Evolutionary conservation across 2,888 invertebrate genomes (phyloP), one percentile per base, ranked within the genome.

Genomic region (Catocala sponsa): DNA sequence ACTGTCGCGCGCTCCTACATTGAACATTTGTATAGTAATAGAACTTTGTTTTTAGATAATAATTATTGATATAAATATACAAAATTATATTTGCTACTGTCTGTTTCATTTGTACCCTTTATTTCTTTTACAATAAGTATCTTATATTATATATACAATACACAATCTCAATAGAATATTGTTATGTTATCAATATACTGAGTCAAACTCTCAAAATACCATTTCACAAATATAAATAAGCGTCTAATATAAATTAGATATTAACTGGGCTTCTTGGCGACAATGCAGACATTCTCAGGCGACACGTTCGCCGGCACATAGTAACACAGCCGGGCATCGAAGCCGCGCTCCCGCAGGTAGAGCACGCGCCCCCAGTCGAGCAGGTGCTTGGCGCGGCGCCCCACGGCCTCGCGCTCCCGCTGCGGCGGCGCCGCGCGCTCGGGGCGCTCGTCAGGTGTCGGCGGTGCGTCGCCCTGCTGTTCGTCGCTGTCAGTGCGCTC

Each of bases 211-310:
- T 2, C 38, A 25, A 38, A 38, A 38, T 38, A 38, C 10, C 4
- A 5, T 5, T 6, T 6, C 38, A 38, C 6, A 38, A 25, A 25
- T 38, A 5, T 10, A 38, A 6, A 38, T 6, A 38, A 38, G 38
- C 9, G 6, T 1, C 6, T 38, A 38, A 6, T 9, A 38, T 38
- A 38, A 9, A 9, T 10, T 42, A 42, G 11, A n/a, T 42, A 38
- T 53, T 59, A 71, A 32, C 55, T 63, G 5, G 41, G 52, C 53
- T 85, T 92, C 41, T 74, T 85, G 25, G 96, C 97, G 41, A 98
- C 87, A 56, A 98, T 95, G 82, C 97, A 97, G 55, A 97, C 95
- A 91, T 98, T 98, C 89, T 98, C 98, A 38, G 96, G 94, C 0
- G 98, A 97, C 9, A 97, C 94, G 15, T 91, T 88, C 4, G 88